phyloP scores from a whole-genome alignment of 2,888 invertebrate species.

The Exephanes ischioxanthus region DNA sequence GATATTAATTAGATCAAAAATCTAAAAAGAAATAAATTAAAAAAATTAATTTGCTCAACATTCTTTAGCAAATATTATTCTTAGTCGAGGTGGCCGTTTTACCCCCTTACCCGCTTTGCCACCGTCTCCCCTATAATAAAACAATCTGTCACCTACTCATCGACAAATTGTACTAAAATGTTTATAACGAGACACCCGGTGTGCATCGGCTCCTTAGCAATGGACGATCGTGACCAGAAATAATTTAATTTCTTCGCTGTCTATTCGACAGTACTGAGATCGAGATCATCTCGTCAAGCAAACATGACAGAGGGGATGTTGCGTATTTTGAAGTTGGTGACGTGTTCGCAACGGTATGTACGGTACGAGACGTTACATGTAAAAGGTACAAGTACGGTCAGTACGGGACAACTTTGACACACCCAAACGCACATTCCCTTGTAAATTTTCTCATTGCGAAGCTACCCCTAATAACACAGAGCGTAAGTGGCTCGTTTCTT shows the following conservation, averaged over 20 bases:
- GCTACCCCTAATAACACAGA: background rate
- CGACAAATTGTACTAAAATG: background rate
- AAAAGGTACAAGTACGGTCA: background rate
- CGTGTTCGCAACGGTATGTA: conserved; percentile 34
- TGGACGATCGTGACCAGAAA: conserved; percentile 56
- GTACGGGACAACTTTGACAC: conserved; percentile 8
- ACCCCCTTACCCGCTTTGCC: no score
- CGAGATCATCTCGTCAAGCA: conserved; percentile 44
- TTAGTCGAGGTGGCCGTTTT: no score
- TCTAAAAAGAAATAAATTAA: no score
- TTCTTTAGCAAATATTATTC: no score
- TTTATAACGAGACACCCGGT: background rate
- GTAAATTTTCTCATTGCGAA: conserved; percentile 41
- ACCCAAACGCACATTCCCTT: conserved; percentile 1
- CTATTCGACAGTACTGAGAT: conserved; percentile 19
- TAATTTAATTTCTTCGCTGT: conserved; percentile 39
- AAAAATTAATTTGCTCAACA: no score
- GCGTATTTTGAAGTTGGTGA: conserved; percentile 42
- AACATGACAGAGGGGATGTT: conserved; percentile 29
- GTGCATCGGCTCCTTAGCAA: background rate
- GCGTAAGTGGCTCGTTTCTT: conserved; percentile 17
- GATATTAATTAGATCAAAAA: no score
- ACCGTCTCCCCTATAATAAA: background rate
- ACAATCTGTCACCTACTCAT: background rate
- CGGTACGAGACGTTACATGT: background rate